Evolutionary conservation across 2,888 invertebrate genomes (phyloP).

Genomic region (Ormyrus rosae): DNA sequence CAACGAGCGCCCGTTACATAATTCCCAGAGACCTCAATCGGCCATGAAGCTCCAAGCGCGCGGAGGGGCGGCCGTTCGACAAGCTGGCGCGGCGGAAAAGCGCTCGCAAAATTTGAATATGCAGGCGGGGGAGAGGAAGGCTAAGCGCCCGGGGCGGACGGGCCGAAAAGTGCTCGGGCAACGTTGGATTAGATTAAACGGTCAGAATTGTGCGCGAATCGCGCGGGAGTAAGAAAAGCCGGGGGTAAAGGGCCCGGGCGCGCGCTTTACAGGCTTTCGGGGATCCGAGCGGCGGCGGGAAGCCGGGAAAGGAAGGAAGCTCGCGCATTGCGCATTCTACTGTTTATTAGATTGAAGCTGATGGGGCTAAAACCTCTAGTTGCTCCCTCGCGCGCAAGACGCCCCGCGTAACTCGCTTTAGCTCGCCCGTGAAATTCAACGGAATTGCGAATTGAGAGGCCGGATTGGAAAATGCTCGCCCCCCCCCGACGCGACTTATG

Average conservation of each 20-base stretch:
- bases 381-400: constrained; percentile 2
- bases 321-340: constrained; percentile 35
- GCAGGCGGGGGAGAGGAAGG: not conserved
- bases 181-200: constrained; percentile 37
- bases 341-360: constrained; percentile 53
- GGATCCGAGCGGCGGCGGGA: not conserved
- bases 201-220: constrained; percentile 4
- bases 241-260: not conserved
- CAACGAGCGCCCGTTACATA: no score
- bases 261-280: not conserved
- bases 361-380: constrained; percentile 21
- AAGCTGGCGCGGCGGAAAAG: no score
- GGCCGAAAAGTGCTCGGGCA: not conserved
- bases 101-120: not conserved
- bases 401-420: constrained; percentile 59
- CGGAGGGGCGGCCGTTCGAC: no score
- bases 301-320: constrained; percentile 7
- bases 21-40: no score
- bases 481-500: not conserved
- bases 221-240: constrained; percentile 23
- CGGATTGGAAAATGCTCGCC: not conserved
- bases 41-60: no score
- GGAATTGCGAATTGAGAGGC: not conserved
- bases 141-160: not conserved
- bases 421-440: constrained; percentile 62